These are phyloP conservation scores for Oligia latruncula DNA, from an alignment of 2,888 invertebrate genomes.

Conservation along the genomic window DNA sequence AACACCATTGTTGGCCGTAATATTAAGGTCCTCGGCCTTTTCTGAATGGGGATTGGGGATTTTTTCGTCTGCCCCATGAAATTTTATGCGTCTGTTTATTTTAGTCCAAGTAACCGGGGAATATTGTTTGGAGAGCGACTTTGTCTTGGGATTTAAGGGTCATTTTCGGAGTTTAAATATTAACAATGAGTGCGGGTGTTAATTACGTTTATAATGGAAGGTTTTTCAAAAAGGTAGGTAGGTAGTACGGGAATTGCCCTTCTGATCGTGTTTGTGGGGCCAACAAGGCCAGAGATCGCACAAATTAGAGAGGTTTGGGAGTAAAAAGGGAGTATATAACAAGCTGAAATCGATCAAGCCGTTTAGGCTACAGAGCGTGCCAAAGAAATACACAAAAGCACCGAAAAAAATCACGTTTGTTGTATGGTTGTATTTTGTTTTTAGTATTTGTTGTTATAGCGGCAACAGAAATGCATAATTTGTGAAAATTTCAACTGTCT, in stretches of 20 bases:
- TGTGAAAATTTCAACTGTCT: too few species aligned
- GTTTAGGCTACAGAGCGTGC: too few species aligned
- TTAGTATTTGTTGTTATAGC: too few species aligned
- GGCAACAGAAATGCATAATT: too few species aligned
- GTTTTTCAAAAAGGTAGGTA: not conserved
- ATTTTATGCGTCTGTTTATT: slow-evolving; percentile 61
- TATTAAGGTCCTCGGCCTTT: slow-evolving; percentile 62
- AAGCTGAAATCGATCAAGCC: too few species aligned
- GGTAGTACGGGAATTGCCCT: not conserved
- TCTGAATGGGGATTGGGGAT: slow-evolving; percentile 50
- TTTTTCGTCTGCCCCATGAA: slow-evolving; percentile 58
- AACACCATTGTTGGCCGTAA: slow-evolving; percentile 60
- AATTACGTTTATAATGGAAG: not conserved
- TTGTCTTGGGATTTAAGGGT: slow-evolving; percentile 22
- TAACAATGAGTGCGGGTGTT: not conserved
- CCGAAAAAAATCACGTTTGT: too few species aligned
- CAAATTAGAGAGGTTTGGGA: not conserved
- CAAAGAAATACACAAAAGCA: too few species aligned
- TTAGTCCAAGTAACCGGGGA: slow-evolving; percentile 41
- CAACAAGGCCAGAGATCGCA: not conserved
- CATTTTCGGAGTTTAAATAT: slow-evolving; percentile 16
- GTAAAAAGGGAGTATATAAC: not conserved
- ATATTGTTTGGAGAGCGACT: slow-evolving; percentile 43
- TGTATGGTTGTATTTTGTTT: too few species aligned
- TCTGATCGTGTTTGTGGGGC: not conserved